Evolutionary conservation across 2,113 vertebrate genomes (phyloP).

Genomic region (Muntiacus reevesi): DNA sequence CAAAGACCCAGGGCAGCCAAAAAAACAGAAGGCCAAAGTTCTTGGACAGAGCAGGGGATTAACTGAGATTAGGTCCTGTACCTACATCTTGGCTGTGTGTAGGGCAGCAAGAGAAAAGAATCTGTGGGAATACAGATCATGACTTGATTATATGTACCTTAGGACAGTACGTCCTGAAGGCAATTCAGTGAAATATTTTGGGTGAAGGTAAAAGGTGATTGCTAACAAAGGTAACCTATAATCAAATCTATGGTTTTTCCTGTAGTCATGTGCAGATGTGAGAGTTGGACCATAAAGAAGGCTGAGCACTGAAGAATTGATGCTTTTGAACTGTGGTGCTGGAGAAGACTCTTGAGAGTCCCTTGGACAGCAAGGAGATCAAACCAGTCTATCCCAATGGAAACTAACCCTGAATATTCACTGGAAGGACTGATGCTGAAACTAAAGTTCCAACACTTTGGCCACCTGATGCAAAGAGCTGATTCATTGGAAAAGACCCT

Average conservation of each 20-base stretch:
- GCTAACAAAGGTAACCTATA: background rate
- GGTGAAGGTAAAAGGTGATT: background rate
- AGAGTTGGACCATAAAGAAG: background rate
- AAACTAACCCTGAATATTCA: background rate
- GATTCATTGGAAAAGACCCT: background rate
- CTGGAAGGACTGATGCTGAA: background rate
- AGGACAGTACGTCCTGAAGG: background rate
- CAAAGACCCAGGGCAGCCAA: background rate
- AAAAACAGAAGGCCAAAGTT: background rate
- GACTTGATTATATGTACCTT: background rate
- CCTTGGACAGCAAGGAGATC: background rate
- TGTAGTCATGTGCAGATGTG: background rate
- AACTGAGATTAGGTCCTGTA: background rate
- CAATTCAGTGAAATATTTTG: background rate
- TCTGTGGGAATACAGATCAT: background rate
- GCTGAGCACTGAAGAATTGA: background rate
- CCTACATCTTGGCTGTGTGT: background rate
- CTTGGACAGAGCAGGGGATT: background rate
- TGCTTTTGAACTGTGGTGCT: background rate
- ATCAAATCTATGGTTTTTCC: background rate
- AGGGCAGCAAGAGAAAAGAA: background rate
- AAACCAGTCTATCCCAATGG: background rate
- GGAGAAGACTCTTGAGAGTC: background rate
- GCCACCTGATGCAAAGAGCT: background rate
- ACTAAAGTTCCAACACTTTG: background rate